A percentile compares a stretch with the other conserved stretches of the same genome.
Evolutionary conservation across 1,140 invertebrate species (phyloP).

Genomic region (Diploscapter pachys): DNA sequence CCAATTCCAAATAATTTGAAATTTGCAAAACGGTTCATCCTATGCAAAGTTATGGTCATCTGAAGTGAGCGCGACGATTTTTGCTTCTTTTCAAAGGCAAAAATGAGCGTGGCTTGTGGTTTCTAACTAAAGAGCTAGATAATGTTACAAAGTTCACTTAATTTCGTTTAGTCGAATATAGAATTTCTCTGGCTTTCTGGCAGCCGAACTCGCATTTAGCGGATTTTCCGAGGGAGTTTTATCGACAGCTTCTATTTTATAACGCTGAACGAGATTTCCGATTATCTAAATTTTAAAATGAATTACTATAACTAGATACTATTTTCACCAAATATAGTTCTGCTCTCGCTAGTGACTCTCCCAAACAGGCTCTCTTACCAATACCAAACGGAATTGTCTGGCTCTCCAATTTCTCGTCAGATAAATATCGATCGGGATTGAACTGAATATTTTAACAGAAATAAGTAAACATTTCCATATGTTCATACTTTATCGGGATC

Average conservation of each 20-base stretch:
- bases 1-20: too few species aligned
- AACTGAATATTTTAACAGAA: constrained; percentile 1
- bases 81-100: too few species aligned
- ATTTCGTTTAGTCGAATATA: too few species aligned
- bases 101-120: too few species aligned
- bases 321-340: constrained; percentile 82
- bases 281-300: constrained; percentile 21
- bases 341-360: constrained; percentile 80
- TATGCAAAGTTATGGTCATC: too few species aligned
- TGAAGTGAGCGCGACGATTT: too few species aligned
- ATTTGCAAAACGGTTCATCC: too few species aligned
- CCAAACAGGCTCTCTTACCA: constrained; percentile 77
- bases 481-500: constrained; percentile 17
- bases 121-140: too few species aligned
- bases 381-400: constrained; percentile 85
- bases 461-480: constrained; percentile 10
- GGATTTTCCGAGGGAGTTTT: not conserved
- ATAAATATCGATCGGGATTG: constrained; percentile 6
- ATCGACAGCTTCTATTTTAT: constrained; percentile 17
- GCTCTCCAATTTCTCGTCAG: constrained; percentile 61
- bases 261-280: constrained; percentile 23
- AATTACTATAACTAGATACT: constrained; percentile 44
- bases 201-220: too few species aligned
- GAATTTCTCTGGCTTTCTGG: too few species aligned
- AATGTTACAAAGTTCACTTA: too few species aligned